phyloP scores from a whole-genome alignment of 2,888 invertebrate genomes.

The Xylophagus ater region DNA sequence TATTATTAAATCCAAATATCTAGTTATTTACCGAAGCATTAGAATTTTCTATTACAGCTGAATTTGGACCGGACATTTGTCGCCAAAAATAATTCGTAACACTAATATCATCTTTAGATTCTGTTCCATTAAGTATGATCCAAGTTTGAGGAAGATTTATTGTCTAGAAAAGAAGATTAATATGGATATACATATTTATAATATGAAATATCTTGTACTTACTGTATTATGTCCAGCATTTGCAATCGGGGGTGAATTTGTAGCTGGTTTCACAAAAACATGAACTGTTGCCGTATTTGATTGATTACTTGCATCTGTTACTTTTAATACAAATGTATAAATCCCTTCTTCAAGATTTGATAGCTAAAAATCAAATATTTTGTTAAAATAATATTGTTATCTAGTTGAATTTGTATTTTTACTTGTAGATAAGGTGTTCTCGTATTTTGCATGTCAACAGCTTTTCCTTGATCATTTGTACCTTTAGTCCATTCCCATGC shows the following conservation, averaged over 20 bases:
- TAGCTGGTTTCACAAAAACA: constrained; percentile 85
- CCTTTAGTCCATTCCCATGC: constrained; percentile 96
- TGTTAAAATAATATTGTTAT: neutral
- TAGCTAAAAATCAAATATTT: constrained; percentile 37
- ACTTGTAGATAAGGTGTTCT: constrained; percentile 72
- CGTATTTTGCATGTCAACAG: constrained; percentile 93
- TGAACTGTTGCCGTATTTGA: constrained; percentile 78
- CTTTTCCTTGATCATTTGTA: constrained; percentile 74
- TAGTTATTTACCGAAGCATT: constrained; percentile 43
- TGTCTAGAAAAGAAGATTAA: constrained; percentile 42
- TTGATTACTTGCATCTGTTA: constrained; percentile 84
- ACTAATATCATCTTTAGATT: constrained; percentile 71
- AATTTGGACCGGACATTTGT: constrained; percentile 58
- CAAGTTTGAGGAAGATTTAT: constrained; percentile 76
- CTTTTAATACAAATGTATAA: constrained; percentile 86
- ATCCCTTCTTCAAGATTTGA: constrained; percentile 88
- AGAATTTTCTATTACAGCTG: constrained; percentile 43
- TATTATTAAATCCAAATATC: neutral
- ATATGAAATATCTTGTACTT: constrained; percentile 11
- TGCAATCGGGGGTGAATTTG: constrained; percentile 71
- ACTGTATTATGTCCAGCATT: constrained; percentile 48
- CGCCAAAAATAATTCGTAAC: constrained; percentile 78
- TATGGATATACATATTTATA: neutral
- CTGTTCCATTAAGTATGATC: constrained; percentile 66
- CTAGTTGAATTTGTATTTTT: constrained; percentile 21